These are phyloP conservation scores for Nomada flava DNA, from an alignment of 2,888 invertebrate species.

Conservation along the genomic window DNA sequence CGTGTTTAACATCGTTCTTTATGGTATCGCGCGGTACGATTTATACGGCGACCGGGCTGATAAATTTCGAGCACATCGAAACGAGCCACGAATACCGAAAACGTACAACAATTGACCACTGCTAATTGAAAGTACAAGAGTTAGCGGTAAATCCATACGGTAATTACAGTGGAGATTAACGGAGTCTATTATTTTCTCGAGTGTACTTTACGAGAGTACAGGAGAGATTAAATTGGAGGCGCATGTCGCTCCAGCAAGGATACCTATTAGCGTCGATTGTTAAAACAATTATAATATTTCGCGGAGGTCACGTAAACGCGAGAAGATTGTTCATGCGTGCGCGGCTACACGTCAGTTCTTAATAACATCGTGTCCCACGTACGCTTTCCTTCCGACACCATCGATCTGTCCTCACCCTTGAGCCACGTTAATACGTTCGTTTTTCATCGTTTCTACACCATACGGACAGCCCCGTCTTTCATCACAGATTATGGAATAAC, in stretches of 20 bases:
- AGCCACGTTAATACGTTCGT: conserved; percentile 69
- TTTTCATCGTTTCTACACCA: conserved; percentile 68
- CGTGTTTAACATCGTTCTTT: conserved; percentile 67
- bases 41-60: conserved; percentile 52
- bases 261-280: conserved; percentile 43
- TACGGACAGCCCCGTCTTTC: conserved; percentile 53
- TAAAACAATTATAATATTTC: conserved; percentile 55
- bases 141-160: not conserved
- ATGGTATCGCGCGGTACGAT: conserved; percentile 53
- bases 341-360: conserved; percentile 71
- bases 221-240: conserved; percentile 19
- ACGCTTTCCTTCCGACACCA: conserved; percentile 68
- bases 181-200: conserved; percentile 11
- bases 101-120: not conserved
- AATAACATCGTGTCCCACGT: conserved; percentile 72
- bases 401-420: conserved; percentile 59
- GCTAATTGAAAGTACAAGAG: conserved; percentile 19
- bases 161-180: conserved; percentile 16
- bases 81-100: conserved; percentile 14
- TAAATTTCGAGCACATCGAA: conserved; percentile 45
- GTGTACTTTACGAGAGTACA: not conserved
- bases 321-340: conserved; percentile 66
- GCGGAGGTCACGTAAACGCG: conserved; percentile 40
- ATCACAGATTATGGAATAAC: conserved; percentile 52
- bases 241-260: conserved; percentile 10